Percentiles rank a stretch among this genome's conserved stretches.
These are phyloP conservation scores for Morpho helenor DNA, from an alignment of 2,888 invertebrate species.

Conservation along the genomic window DNA sequence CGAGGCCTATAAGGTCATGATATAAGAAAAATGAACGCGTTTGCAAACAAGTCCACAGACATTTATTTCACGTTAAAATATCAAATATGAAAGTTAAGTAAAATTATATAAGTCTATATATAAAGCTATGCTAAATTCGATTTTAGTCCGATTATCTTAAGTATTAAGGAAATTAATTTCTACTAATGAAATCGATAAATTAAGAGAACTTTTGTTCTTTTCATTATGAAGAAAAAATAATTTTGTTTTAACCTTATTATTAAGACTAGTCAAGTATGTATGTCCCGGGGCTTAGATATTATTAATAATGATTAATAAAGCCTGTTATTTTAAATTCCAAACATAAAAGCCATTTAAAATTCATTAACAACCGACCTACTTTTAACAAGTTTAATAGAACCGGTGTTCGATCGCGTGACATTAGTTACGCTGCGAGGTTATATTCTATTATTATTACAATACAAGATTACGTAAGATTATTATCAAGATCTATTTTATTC, in stretches of 20 bases:
- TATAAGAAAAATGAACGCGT: not conserved
- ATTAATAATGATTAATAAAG: too few species aligned
- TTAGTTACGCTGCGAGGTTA: constrained; percentile 18
- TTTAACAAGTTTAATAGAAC: constrained; percentile 16
- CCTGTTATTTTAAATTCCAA: not conserved
- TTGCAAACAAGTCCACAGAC: not conserved
- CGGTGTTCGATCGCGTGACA: constrained; percentile 19
- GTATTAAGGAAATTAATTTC: too few species aligned
- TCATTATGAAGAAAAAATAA: too few species aligned
- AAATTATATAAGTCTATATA: too few species aligned
- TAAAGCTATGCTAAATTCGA: too few species aligned
- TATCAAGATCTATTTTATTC: constrained; percentile 1
- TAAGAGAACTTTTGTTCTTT: too few species aligned
- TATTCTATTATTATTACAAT: not conserved
- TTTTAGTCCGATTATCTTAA: too few species aligned
- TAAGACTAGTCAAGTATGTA: too few species aligned
- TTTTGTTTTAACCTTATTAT: too few species aligned
- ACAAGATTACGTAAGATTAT: constrained; percentile 3
- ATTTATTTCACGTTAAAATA: not conserved
- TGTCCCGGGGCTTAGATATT: too few species aligned
- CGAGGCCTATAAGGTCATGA: not conserved
- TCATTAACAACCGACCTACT: constrained; percentile 19
- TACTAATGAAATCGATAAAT: too few species aligned
- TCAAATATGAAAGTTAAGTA: too few species aligned
- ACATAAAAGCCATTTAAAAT: constrained; percentile 3